phyloP scores from a whole-genome alignment of 2,888 invertebrate species.

The Empis stercorea region DNA sequence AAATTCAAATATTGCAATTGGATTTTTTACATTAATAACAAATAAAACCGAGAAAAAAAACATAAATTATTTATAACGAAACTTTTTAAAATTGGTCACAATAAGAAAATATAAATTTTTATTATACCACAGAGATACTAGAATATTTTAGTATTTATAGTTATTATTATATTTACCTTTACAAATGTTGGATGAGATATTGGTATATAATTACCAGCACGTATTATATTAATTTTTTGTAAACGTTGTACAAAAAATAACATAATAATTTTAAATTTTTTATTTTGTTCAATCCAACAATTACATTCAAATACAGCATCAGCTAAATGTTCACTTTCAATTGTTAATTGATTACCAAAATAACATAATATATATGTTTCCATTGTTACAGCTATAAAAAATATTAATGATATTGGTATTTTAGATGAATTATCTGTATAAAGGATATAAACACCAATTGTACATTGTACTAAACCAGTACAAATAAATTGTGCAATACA shows the following conservation, averaged over 20 bases:
- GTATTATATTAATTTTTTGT: constrained; percentile 39
- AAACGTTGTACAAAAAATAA: constrained; percentile 41
- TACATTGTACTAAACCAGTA: constrained; percentile 32
- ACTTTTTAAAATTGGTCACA: too few relatives aligned
- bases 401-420: constrained; percentile 13
- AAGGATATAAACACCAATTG: constrained; percentile 38
- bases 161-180: constrained; percentile 35
- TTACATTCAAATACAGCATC: constrained; percentile 41
- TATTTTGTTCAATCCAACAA: constrained; percentile 44
- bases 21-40: too few relatives aligned
- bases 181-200: constrained; percentile 42
- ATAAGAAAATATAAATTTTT: too few relatives aligned
- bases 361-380: constrained; percentile 43
- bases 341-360: constrained; percentile 41
- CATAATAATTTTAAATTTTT: constrained; percentile 34
- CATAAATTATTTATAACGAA: too few relatives aligned
- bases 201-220: constrained; percentile 42
- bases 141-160: too few relatives aligned
- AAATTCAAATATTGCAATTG: too few relatives aligned
- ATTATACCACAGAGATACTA: too few relatives aligned
- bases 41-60: too few relatives aligned
- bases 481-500: constrained; percentile 43
- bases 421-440: constrained; percentile 26
- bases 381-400: constrained; percentile 40
- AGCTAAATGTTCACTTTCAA: constrained; percentile 39